Base-by-base conservation (phyloP, 2,113 vertebrate species). In the Equus przewalskii region DNA sequence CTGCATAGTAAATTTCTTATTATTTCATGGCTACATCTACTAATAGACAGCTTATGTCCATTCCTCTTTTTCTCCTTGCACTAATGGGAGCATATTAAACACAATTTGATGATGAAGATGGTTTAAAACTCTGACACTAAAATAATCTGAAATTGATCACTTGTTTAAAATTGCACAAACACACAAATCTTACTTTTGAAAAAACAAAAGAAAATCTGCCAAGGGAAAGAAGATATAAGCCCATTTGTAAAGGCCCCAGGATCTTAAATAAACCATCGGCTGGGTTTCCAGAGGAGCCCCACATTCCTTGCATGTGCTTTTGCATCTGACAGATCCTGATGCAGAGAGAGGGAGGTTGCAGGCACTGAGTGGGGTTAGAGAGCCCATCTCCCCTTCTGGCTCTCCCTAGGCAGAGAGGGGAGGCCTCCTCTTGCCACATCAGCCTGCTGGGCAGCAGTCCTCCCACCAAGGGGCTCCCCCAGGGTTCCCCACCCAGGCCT, bases 131-230 rank as follows among this genome's bases (percentile, higher is more conserved):
- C 28, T 86, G 58, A 72, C 81, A 60, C 70, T 67, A 89, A 67
- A 62, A 70, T 62, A 26, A 79, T 56, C 89, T 62, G 75, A 62
- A 96, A 83, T 62, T 12, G 24, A 30, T 44, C 36, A 33, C 60
- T 86, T 82, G 54, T 93, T 93, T 79, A 82, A 84, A 83, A 91
- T 26, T n/a, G 44, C 14, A 54, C 56, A 58, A 72, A 84, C 22
- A 28, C 8, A 58, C n/a, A 65, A 58, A 82, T 28, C 26, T 84
- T 64, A 44, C 62, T 78, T 96, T 76, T 16, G 11, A 41, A 51
- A 56, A 72, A 64, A 72, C 30, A 67, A 26, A 80, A 79, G 36
- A 70, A 73, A 82, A 73, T 41, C 21, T 79, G 46, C n/a, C 30
- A 28, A 64, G 36, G 84, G 19, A 65, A 89, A 87, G 60, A 49